Evolutionary conservation across 2,888 invertebrate species (phyloP), one percentile per base, ranked within the genome.

Genomic region (Idaea aversata): DNA sequence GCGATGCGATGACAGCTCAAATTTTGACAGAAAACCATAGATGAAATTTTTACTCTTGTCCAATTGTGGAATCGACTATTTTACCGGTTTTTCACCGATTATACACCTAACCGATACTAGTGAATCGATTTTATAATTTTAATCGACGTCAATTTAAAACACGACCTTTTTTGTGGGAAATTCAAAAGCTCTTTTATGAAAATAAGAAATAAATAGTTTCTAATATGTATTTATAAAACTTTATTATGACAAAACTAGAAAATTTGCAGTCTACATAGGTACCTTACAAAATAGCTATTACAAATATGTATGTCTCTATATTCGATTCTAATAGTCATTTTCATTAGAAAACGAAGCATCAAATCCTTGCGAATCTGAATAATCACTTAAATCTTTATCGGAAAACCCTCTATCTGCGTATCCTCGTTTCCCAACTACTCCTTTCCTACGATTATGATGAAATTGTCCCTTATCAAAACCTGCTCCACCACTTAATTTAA

Each of bases 341-440:
- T 83, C 78, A 65, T 70, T 83, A 62, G 78, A 77, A 77, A 87
- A 89, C 61, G 82, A 79, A 6, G 75, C 81, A 61, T 93, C 88
- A 69, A 93, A 87, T 57, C 90, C 93, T 77, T 90, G 88, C 62
- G 89, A 87, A 71, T 88, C 90, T 34, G 87, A 84, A 79, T 88
- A 93, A 47, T 90, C 93, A 74, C 87, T 89, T 59, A 88, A 84
- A 58, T 90, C 85, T 62, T 94, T 93, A 70, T 93, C 90, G 61
- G 90, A 85, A 73, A 90, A 92, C 13, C 94, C 94, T 75, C 90
- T 90, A 66, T 93, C 93, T 63, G 87, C 83, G 74, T 88, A 88
- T 0, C 93, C 94, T 78, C 90, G 83, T 71, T 92, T 91, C 0
- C 91, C 93, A 36, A 85, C 86, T 38, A 93, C 78, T 15, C 87